phyloP scores from a whole-genome alignment of 1,140 invertebrate species.

The Hycleus phaleratus region DNA sequence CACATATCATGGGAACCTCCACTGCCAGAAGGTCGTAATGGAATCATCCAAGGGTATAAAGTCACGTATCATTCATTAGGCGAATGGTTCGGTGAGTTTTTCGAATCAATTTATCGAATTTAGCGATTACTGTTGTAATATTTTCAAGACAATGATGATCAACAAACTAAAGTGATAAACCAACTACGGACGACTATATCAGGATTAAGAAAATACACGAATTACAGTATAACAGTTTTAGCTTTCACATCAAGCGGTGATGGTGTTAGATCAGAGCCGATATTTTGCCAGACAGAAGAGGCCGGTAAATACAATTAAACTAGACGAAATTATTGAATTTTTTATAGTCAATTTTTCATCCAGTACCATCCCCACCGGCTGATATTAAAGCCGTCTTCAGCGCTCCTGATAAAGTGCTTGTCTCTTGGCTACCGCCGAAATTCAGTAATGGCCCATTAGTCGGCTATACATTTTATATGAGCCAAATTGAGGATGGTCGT shows the following conservation, averaged over 20 bases:
- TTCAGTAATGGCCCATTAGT: constrained; percentile 68
- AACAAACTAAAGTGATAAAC: constrained; percentile 60
- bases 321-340: not conserved
- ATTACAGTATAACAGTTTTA: constrained; percentile 84
- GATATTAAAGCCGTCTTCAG: constrained; percentile 82
- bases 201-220: constrained; percentile 75
- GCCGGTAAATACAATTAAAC: constrained; percentile 56
- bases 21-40: constrained; percentile 71
- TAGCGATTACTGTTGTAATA: no score
- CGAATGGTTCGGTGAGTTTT: constrained; percentile 58
- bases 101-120: no score
- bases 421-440: constrained; percentile 77
- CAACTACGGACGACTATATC: constrained; percentile 58
- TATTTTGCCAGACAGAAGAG: constrained; percentile 85
- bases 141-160: constrained; percentile 49
- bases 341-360: constrained; percentile 19
- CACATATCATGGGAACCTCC: constrained; percentile 83
- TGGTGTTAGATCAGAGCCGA: constrained; percentile 70
- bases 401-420: constrained; percentile 72
- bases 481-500: constrained; percentile 63
- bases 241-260: constrained; percentile 85
- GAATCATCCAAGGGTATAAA: constrained; percentile 81
- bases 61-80: constrained; percentile 67
- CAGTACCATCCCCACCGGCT: constrained; percentile 77
- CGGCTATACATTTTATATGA: constrained; percentile 76